These are phyloP conservation scores for Dinothrombium tinctorium DNA, from an alignment of 1,140 invertebrate genomes.

Conservation along the genomic window DNA sequence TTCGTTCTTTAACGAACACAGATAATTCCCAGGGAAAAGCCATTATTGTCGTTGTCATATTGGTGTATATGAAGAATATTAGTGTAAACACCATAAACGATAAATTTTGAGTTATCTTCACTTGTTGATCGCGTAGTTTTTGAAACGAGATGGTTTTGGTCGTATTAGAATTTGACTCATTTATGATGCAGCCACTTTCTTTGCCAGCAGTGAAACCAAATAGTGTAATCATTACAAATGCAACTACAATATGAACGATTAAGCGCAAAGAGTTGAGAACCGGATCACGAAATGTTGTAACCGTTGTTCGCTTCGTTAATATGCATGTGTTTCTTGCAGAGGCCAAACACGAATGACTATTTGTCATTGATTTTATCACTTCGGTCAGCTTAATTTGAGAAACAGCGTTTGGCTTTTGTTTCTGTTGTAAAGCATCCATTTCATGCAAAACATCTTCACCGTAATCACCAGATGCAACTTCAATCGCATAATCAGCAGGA, in stretches of 20 bases:
- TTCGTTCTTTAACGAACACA: constrained; percentile 56
- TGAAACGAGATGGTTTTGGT: too few relatives aligned
- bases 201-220: constrained; percentile 5
- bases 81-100: constrained; percentile 84
- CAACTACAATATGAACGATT: constrained; percentile 18
- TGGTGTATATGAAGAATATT: constrained; percentile 83
- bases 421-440: too few relatives aligned
- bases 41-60: constrained; percentile 86
- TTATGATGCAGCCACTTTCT: constrained; percentile 2
- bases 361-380: background rate
- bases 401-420: background rate
- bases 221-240: background rate
- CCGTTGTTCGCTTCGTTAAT: background rate
- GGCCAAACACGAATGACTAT: background rate
- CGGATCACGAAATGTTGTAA: constrained; percentile 3
- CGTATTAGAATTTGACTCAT: background rate
- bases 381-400: too few relatives aligned
- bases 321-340: constrained; percentile 1
- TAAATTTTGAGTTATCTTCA: constrained; percentile 33
- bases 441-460: too few relatives aligned
- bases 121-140: background rate
- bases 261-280: constrained; percentile 1
- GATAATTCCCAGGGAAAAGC: constrained; percentile 48
- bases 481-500: constrained; percentile 53
- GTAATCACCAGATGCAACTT: constrained; percentile 11